A percentile compares a stretch with the other conserved stretches of the same genome.
Conservation (phyloP, 2,113 vertebrate genomes). For the Monopterus albus region DNA sequence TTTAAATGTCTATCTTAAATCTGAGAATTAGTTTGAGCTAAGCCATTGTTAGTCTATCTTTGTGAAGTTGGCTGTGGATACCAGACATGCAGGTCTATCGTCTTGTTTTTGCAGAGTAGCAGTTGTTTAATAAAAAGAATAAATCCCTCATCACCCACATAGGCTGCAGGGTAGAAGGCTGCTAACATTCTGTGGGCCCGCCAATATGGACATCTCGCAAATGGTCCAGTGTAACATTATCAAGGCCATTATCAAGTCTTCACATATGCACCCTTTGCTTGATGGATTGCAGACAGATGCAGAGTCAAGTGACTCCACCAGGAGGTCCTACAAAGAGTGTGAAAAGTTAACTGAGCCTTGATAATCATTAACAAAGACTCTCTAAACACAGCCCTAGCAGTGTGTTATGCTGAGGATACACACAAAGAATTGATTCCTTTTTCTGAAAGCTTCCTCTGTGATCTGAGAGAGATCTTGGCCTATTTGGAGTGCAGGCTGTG, state of each 20-base stretch:
- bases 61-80: background rate
- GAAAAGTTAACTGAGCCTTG: conserved; percentile 38
- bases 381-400: background rate
- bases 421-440: conserved; percentile 3
- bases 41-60: background rate
- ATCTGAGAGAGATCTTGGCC: conserved; percentile 48
- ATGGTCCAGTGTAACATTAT: conserved; percentile 65
- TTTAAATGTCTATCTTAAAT: background rate
- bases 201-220: conserved; percentile 16
- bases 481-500: conserved; percentile 46
- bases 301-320: conserved; percentile 23
- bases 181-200: conserved; percentile 16
- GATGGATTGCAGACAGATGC: conserved; percentile 80
- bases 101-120: conserved; percentile 28
- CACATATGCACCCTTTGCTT: conserved; percentile 58
- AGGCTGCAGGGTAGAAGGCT: conserved; percentile 11
- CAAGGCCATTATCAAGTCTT: conserved; percentile 61
- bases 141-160: conserved; percentile 26
- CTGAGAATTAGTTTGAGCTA: background rate
- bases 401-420: background rate
- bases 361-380: conserved; percentile 43
- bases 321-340: conserved; percentile 27
- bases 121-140: conserved; percentile 53
- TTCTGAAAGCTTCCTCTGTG: conserved; percentile 35
- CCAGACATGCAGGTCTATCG: background rate